phyloP scores from a whole-genome alignment of 2,797 vertebrate species.

The Lacerta bilineata region DNA sequence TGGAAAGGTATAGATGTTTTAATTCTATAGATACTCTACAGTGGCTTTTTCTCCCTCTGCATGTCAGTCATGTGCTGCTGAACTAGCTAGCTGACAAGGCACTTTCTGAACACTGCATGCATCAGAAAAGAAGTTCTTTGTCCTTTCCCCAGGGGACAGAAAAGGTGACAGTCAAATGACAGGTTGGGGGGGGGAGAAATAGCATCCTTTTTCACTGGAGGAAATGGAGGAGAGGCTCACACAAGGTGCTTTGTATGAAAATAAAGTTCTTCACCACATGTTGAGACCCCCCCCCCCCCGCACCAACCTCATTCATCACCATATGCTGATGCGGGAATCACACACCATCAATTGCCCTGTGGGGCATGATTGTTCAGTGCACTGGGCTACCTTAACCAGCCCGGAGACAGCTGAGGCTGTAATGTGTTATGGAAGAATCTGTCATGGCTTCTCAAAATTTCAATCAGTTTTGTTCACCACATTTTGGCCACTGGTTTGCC shows the following conservation, averaged over 20 bases:
- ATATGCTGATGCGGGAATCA: not conserved
- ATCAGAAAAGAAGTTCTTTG: conserved; percentile 31
- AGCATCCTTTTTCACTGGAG: not conserved
- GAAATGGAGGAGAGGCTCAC: not conserved
- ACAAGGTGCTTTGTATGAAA: not conserved
- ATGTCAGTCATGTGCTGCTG: accelerated
- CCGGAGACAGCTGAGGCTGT: not conserved
- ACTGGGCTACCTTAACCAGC: not conserved
- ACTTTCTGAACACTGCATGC: accelerated
- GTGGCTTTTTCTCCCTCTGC: not conserved
- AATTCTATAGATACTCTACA: not conserved
- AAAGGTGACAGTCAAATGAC: not conserved
- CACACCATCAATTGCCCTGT: not conserved
- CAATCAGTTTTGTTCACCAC: no score
- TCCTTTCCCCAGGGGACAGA: not conserved
- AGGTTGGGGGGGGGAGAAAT: not conserved
- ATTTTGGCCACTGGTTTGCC: no score
- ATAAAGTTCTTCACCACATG: not conserved
- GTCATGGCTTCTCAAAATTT: no score
- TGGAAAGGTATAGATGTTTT: not conserved
- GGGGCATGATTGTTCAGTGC: not conserved
- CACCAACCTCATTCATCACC: not conserved
- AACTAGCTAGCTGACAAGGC: accelerated
- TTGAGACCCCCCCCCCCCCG: not conserved
- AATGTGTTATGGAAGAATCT: not conserved